These are phyloP conservation scores for Hydrocynus forskahlii DNA, from an alignment of 2,797 vertebrate species.

Conservation along the genomic window DNA sequence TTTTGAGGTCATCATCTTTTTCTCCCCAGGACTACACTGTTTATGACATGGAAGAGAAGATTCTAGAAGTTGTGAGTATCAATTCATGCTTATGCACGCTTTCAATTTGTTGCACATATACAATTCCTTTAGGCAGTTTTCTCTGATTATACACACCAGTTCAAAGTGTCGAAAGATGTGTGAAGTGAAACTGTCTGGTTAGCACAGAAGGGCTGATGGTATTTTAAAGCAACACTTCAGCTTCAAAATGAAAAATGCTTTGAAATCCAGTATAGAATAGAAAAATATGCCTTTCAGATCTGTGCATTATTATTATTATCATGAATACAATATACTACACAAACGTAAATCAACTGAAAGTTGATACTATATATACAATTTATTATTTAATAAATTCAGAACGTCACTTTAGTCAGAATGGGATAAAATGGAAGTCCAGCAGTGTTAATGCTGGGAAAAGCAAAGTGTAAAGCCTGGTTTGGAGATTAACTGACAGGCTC, in stretches of 20 bases:
- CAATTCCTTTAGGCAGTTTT: not conserved
- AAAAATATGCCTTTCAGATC: too few relatives aligned
- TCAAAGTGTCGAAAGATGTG: too few relatives aligned
- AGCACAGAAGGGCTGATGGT: too few relatives aligned
- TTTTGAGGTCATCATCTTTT: conserved; percentile 55
- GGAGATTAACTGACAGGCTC: conserved; percentile 24
- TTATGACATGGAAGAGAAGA: conserved; percentile 96
- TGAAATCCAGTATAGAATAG: too few relatives aligned
- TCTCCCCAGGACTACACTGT: conserved; percentile 89
- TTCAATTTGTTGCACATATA: not conserved
- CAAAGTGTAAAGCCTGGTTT: not conserved
- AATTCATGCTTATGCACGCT: not conserved
- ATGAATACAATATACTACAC: too few relatives aligned
- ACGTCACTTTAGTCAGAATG: not conserved
- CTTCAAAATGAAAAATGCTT: too few relatives aligned
- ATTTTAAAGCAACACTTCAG: too few relatives aligned
- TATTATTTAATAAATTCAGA: not conserved
- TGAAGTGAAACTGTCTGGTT: too few relatives aligned
- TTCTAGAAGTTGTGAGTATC: conserved; percentile 92
- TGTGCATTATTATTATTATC: too few relatives aligned
- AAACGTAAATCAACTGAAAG: not conserved
- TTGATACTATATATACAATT: not conserved
- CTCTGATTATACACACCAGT: too few relatives aligned
- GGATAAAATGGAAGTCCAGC: not conserved
- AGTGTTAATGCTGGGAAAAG: conserved; percentile 25